These are phyloP conservation scores for Tyto alba DNA, from an alignment of 2,113 vertebrate species.

Conservation along the genomic window DNA sequence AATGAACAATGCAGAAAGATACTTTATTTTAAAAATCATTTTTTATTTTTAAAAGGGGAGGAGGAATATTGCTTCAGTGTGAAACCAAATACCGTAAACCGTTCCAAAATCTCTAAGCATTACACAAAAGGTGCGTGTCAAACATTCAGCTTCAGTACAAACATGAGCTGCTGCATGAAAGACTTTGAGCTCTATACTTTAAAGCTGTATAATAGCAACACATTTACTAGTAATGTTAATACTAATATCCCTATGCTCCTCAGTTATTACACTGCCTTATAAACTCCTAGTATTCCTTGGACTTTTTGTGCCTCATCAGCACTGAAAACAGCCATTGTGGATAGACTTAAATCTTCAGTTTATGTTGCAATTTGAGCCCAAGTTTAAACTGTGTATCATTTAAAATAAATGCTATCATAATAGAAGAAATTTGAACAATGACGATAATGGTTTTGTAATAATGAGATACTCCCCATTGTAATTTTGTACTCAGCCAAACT, in stretches of 20 bases:
- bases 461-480: background rate
- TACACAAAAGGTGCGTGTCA: background rate
- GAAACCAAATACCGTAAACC: background rate
- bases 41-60: background rate
- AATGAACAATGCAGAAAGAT: slow-evolving; percentile 43
- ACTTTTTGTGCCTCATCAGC: background rate
- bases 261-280: background rate
- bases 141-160: background rate
- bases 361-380: background rate
- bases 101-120: background rate
- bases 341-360: background rate
- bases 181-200: background rate
- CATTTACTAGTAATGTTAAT: background rate
- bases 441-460: background rate
- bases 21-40: background rate
- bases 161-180: background rate
- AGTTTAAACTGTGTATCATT: background rate
- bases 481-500: background rate
- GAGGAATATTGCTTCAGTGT: background rate
- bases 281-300: background rate
- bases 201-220: background rate
- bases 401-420: background rate
- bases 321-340: background rate
- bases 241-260: background rate
- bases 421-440: background rate